Evolutionary conservation across 2,888 invertebrate genomes (phyloP).

Genomic region (Euplagia quadripunctaria): DNA sequence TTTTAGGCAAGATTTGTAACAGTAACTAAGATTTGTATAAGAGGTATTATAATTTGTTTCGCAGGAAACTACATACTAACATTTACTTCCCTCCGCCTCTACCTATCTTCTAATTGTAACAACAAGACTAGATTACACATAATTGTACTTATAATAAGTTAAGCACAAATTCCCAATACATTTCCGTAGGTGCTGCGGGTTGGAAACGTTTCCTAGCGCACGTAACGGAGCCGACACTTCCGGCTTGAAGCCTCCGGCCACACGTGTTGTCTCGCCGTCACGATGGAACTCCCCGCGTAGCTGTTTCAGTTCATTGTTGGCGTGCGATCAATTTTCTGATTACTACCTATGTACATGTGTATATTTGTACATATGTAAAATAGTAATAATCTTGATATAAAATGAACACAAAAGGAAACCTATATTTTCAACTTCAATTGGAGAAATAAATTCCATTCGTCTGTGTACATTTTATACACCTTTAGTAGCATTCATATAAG

Average conservation of each 20-base stretch:
- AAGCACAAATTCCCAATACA: not conserved
- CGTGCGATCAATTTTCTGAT: constrained; percentile 38
- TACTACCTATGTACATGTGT: constrained; percentile 11
- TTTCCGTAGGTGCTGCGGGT: constrained; percentile 35
- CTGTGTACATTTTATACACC: too few species aligned
- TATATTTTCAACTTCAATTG: too few species aligned
- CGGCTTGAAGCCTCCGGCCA: constrained; percentile 69
- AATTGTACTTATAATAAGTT: not conserved
- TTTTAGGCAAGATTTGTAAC: not conserved
- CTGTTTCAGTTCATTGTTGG: constrained; percentile 34
- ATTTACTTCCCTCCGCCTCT: not conserved
- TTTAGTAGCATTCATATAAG: too few species aligned
- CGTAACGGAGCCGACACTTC: constrained; percentile 71
- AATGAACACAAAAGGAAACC: not conserved
- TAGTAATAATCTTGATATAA: not conserved
- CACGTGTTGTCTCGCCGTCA: constrained; percentile 32
- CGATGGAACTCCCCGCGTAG: constrained; percentile 49
- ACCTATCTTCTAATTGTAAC: not conserved
- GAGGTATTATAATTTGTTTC: not conserved
- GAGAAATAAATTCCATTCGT: too few species aligned
- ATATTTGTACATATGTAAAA: not conserved
- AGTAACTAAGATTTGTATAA: not conserved
- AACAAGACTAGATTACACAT: not conserved
- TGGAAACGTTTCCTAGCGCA: constrained; percentile 62
- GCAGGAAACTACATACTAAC: not conserved